Percentiles rank a stretch among this genome's conserved stretches.
These are phyloP conservation scores for Meandrina meandrites DNA, from an alignment of 92 coral and sea anemone genomes.

Conservation along the genomic window DNA sequence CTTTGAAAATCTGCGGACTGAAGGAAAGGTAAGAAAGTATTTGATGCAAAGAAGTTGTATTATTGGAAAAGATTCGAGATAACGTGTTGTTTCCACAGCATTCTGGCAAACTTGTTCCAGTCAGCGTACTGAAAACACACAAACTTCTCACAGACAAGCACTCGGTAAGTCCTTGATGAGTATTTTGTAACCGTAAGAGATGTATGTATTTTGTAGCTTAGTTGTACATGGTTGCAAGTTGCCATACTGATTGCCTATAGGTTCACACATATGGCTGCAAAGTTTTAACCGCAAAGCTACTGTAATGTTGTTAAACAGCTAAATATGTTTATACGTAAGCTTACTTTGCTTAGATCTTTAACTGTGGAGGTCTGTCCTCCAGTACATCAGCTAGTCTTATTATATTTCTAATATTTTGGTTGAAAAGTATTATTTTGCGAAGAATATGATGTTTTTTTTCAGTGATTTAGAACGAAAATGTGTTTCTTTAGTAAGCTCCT, in stretches of 20 bases:
- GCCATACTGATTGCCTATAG: too few relatives aligned
- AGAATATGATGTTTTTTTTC: background rate
- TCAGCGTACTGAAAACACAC: slow-evolving; percentile 79
- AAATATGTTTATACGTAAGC: too few relatives aligned
- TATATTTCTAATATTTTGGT: background rate
- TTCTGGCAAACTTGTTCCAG: slow-evolving; percentile 52
- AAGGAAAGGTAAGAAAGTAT: slow-evolving; percentile 45
- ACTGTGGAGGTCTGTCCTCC: background rate
- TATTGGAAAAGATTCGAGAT: background rate
- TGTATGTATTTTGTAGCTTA: background rate
- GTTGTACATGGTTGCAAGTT: background rate
- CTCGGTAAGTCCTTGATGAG: slow-evolving; percentile 67
- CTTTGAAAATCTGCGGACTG: slow-evolving; percentile 45
- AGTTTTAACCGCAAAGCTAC: background rate
- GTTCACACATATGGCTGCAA: background rate
- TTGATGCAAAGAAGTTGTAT: background rate
- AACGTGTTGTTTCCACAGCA: slow-evolving; percentile 30
- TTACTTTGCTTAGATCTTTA: too few relatives aligned
- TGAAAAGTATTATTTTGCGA: background rate
- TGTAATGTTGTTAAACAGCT: too few relatives aligned
- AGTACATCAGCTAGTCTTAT: background rate
- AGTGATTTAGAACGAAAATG: too few relatives aligned
- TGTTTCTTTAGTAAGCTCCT: too few relatives aligned
- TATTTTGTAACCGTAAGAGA: background rate
- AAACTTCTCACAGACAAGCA: slow-evolving; percentile 90